Evolutionary conservation across 1,140 invertebrate genomes (phyloP), one percentile per base, ranked within the genome.

Genomic region (Anoplophora glabripennis): DNA sequence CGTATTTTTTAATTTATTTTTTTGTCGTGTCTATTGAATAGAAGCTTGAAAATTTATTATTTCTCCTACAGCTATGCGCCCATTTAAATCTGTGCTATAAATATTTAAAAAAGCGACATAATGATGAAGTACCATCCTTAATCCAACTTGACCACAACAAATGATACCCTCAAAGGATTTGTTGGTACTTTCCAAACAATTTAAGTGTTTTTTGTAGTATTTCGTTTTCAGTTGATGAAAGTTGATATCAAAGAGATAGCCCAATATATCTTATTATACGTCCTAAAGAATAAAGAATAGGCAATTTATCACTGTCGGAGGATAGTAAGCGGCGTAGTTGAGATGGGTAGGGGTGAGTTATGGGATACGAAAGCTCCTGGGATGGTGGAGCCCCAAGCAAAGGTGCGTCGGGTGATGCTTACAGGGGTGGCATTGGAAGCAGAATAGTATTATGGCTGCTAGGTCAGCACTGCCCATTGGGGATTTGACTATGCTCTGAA

Each of bases 401-500:
- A 62, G 62, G 65, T 67, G 65, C 60, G 57, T 59, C 49, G 52
- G 65, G 61, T 54, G 60, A 46, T 47, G 47, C 52, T 51, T 35
- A 15, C 55, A 10, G 53, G 42, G 53, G 34, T 42, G 11, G 38
- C 36, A 12, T 14, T 38, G 14, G 37, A 40, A 15, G 54, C 59
- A 68, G 66, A 60, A 52, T 60, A 63, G 63, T 68, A 68, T 68
- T 68, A 68, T 68, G 66, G 66, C 63, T 68, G 63, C 66, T 53
- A 59, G 66, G 66, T 68, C 66, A 68, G 66, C 66, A 59, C 53
- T 57, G 57, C 60, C 60, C 53, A 36, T 38, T 40, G 62, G 58
- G 66, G 60, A 57, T 61, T 59, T 57, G 61, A 12, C 38, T 44
- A 54, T 54, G 52, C 28, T 54, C 52, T 38, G 52, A 54, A 54